Conservation (phyloP, 2,888 invertebrate species). For the Eristalis pertinax region DNA sequence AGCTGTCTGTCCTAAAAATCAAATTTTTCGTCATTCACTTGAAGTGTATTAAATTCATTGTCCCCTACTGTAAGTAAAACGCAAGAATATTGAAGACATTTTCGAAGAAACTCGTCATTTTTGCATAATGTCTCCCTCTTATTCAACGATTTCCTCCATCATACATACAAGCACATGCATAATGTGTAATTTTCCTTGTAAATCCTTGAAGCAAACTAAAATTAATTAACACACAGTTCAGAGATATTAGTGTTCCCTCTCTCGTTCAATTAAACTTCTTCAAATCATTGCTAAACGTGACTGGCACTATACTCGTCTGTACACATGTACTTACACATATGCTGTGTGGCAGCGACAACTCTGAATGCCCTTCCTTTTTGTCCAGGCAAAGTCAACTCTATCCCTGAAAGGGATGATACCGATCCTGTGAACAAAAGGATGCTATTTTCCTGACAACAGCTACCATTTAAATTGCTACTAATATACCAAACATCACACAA, state of each 20-base stretch:
- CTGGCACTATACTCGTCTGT: neutral
- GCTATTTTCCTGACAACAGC: slow-evolving; percentile 71
- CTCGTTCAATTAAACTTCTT: slow-evolving; percentile 56
- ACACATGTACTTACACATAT: neutral
- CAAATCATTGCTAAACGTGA: neutral
- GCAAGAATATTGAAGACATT: too few species aligned
- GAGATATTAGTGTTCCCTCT: slow-evolving; percentile 53
- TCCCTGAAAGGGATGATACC: slow-evolving; percentile 45
- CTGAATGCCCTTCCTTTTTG: neutral
- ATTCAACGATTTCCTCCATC: neutral
- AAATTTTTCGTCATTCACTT: too few species aligned
- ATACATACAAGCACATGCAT: neutral
- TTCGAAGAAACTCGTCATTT: too few species aligned
- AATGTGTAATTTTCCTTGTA: neutral
- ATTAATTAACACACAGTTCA: slow-evolving; percentile 69
- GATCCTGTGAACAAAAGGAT: slow-evolving; percentile 61
- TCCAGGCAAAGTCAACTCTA: slow-evolving; percentile 59
- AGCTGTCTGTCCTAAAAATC: too few species aligned
- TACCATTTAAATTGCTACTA: slow-evolving; percentile 72
- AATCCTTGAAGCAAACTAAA: slow-evolving; percentile 25
- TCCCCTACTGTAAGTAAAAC: too few species aligned
- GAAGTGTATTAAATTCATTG: too few species aligned
- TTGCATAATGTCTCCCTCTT: neutral
- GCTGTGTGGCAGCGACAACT: neutral
- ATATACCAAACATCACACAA: slow-evolving; percentile 70